phyloP scores from a whole-genome alignment of 2,797 vertebrate genomes.

The Molossus molossus region DNA sequence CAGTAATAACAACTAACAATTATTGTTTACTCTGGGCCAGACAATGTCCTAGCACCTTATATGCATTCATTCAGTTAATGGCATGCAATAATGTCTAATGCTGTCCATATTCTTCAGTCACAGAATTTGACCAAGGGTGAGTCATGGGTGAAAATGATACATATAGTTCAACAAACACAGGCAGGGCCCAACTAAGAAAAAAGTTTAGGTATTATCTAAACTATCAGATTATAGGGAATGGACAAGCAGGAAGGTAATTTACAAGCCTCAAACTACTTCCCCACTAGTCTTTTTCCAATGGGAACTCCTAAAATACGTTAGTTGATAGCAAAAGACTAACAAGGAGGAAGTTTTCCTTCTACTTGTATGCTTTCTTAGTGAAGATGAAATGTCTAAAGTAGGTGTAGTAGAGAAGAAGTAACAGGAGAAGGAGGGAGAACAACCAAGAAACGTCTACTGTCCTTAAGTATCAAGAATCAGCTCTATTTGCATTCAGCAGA shows the following conservation, averaged over 20 bases:
- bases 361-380: not conserved
- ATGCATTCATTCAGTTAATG: slow-evolving; percentile 27
- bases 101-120: not conserved
- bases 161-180: slow-evolving; percentile 19
- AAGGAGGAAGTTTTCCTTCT: not conserved
- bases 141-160: not conserved
- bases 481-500: slow-evolving; percentile 8
- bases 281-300: not conserved
- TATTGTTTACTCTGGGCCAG: not conserved
- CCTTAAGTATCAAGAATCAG: not conserved
- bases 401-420: not conserved
- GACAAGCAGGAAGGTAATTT: not conserved
- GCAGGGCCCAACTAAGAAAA: not conserved
- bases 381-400: not conserved
- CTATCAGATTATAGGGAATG: not conserved
- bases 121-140: slow-evolving; percentile 32
- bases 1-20: not conserved
- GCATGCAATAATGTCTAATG: not conserved
- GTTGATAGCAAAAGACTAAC: not conserved
- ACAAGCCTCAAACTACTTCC: not conserved
- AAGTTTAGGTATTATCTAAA: not conserved
- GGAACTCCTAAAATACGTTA: not conserved
- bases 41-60: not conserved
- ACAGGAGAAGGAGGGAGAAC: not conserved
- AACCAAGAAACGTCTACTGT: not conserved